phyloP scores from a whole-genome alignment of 2,113 vertebrate species.

The Ceratotherium simum region DNA sequence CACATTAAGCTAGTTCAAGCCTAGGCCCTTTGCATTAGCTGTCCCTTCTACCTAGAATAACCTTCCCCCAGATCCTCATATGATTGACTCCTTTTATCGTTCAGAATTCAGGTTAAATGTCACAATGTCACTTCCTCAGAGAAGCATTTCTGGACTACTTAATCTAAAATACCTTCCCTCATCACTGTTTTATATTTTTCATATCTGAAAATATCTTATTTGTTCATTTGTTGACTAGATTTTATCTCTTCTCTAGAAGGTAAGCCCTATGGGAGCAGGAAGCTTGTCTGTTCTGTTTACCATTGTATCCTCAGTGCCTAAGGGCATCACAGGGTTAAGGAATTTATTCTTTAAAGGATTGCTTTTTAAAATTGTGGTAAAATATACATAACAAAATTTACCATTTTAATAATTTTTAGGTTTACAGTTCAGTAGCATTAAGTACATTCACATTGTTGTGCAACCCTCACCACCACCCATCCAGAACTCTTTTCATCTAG shows the following conservation, averaged over 20 bases:
- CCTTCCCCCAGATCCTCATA: neutral
- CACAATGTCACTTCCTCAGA: neutral
- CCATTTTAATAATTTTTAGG: neutral
- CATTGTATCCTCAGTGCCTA: neutral
- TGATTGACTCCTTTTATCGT: neutral
- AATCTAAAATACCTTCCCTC: constrained; percentile 1
- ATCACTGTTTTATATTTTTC: constrained; percentile 4
- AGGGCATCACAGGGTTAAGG: neutral
- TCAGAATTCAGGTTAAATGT: constrained; percentile 1
- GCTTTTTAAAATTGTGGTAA: neutral
- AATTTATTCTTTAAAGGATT: neutral
- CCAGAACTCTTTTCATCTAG: neutral
- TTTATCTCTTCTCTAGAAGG: neutral
- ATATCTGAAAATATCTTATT: neutral
- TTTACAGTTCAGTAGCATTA: constrained; percentile 3
- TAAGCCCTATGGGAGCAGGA: neutral
- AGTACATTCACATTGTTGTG: neutral
- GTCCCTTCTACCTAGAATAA: neutral
- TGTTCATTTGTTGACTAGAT: neutral
- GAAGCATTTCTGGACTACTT: constrained; percentile 20
- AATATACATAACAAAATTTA: neutral
- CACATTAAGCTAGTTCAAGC: neutral
- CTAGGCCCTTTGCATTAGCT: neutral
- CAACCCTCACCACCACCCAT: neutral
- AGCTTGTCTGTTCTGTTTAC: neutral